Base-by-base conservation (phyloP, 2,888 invertebrate genomes). In the Sipha maydis region DNA sequence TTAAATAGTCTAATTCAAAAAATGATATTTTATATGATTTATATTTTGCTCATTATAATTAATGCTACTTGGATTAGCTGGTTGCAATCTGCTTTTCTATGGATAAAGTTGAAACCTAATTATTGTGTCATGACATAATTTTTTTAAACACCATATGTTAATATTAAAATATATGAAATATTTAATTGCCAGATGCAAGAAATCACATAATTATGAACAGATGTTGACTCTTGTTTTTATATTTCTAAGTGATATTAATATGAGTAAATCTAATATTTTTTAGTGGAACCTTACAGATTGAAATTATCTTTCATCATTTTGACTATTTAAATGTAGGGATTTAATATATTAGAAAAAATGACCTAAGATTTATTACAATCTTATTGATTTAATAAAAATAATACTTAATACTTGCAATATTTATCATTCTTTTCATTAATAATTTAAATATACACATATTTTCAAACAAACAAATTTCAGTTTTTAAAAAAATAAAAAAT, bases 401-500 rank as follows among this genome's bases (percentile, higher is more conserved):
- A n/a, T 56, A 19, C 56, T 21, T 54, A 4, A 17, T 56, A 56
- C 56, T 56, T 56, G 19, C 17, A 17, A 17, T 56, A 56, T 19
- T 11, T 11, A 61, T 19, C 21, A 48, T 48, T 48, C 11, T 48
- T 48, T 14, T 14, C 48, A 48, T 48, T 48, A 11, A 14, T 48
- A 11, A 48, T 48, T 8, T 48, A 7, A 56, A 56, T 4, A 56
- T 56, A 56, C 19, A 56, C 7, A 61, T 17, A 54, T 54, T 31
- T 79, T 19, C n/a, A 38, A 73, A 75, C 4, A 56, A 56, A 83
- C 73, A 25, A 73, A 19, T 34, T 34, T 34, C 34, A 83, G 34
- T 84, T 4, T 77, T 71, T 85, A 78, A 69, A 78, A 85, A 85
- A 85, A 48, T 78, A 73, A 79, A 86, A 86, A 80, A 86, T 71